Evolutionary conservation across 2,113 vertebrate genomes (phyloP), one percentile per base, ranked within the genome.

Genomic region (Thunnus thynnus): DNA sequence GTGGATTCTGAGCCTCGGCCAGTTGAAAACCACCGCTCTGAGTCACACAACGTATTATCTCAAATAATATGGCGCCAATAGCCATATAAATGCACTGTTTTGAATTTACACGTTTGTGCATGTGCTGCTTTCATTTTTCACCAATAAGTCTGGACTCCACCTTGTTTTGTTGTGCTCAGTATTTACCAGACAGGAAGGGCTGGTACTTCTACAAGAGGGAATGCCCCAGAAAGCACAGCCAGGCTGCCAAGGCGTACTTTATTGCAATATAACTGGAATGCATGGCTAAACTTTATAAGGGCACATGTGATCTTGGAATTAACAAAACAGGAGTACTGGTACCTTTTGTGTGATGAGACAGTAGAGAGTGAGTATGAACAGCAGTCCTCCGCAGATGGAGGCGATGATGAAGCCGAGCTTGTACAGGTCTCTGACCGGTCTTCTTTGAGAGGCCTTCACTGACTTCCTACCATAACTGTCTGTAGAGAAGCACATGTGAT

Each of bases 301-400:
- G 27, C 22, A 78, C 12, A 36, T 68, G 65, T 41, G 36, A 80
- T 61, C 48, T 41, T 25, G 25, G 3, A 68, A 60, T 51, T n/a
- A 75, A 47, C 60, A 77, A 51, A 73, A 61, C 10, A 64, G 32
- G 79, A 58, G 22, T 13, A 3, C 32, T 16, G 4, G 36, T 93
- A 94, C 93, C 93, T 92, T 94, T 87, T 93, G 87, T 80, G 75
- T 72, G 76, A 93, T 86, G 80, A 94, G 78, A 86, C 89, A 94
- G 83, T 88, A 93, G 85, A 94, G 76, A 13, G 69, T 88, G 44
- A 94, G 65, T 60, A 92, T 78, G 47, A 94, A 68, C 56, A 94
- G 89, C 77, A 93, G 80, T 86, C 91, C 93, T 74, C 92, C 92
- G 3, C 89, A 85, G 89, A 92, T 68, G 27, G 91, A 94, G 46